These are phyloP conservation scores for Lagothrix lagotricha DNA, from an alignment of 2,797 vertebrate species.

Conservation along the genomic window DNA sequence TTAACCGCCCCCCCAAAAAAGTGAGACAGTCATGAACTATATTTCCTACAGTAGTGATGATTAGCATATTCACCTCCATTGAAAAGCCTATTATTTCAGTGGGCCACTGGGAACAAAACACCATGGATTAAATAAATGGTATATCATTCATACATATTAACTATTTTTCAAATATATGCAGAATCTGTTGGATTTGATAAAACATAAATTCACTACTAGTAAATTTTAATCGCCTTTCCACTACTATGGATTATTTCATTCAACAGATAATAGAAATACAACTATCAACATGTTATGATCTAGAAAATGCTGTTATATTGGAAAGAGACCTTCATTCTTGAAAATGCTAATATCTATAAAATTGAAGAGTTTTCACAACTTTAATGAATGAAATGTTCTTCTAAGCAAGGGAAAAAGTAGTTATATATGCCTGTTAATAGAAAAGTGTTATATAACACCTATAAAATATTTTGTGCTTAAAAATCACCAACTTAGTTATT, in stretches of 20 bases:
- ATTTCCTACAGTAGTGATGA: not conserved
- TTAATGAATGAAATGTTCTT: conserved; percentile 24
- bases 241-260: not conserved
- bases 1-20: not conserved
- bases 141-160: not conserved
- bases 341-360: conserved; percentile 20
- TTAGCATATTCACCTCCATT: not conserved
- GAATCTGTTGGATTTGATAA: not conserved
- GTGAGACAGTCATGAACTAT: not conserved
- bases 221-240: not conserved
- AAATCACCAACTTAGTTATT: not conserved
- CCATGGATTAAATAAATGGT: not conserved
- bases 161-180: not conserved
- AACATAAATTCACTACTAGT: not conserved
- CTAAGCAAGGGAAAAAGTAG: not conserved
- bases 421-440: not conserved
- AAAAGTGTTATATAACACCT: not conserved
- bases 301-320: not conserved
- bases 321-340: not conserved
- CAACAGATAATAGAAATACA: not conserved
- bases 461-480: not conserved
- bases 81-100: not conserved
- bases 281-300: not conserved
- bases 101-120: not conserved
- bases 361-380: not conserved